Conservation (phyloP, 2,797 vertebrate genomes). For the Sebastes umbrosus region DNA sequence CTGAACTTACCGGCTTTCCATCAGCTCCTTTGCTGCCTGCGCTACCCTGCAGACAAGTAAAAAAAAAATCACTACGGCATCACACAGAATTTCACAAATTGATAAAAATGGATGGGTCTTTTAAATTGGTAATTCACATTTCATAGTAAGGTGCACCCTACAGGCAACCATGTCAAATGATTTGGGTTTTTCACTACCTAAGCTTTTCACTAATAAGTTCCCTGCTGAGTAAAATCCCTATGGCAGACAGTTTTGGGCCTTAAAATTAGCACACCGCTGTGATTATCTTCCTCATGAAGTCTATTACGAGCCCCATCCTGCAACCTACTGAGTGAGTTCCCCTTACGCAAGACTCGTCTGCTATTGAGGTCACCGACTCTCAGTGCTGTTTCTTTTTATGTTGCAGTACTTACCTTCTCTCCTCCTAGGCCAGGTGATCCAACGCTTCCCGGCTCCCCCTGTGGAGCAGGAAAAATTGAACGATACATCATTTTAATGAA, state of each 20-base stretch:
- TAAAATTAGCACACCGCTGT: slow-evolving; percentile 59
- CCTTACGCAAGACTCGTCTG: slow-evolving; percentile 27
- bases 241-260: slow-evolving; percentile 45
- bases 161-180: slow-evolving; percentile 38
- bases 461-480: slow-evolving; percentile 23
- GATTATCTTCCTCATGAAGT: slow-evolving; percentile 60
- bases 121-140: slow-evolving; percentile 58
- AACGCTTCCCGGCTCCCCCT: slow-evolving; percentile 78
- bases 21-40: slow-evolving; percentile 76
- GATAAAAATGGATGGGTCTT: slow-evolving; percentile 46
- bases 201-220: slow-evolving; percentile 60
- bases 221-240: slow-evolving; percentile 52
- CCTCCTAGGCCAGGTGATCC: slow-evolving; percentile 85
- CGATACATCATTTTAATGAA: slow-evolving; percentile 54
- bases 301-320: slow-evolving; percentile 46
- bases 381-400: slow-evolving; percentile 23
- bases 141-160: slow-evolving; percentile 45
- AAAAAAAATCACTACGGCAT: slow-evolving; percentile 5
- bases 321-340: slow-evolving; percentile 37
- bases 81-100: slow-evolving; percentile 41
- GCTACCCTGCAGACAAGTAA: slow-evolving; percentile 71
- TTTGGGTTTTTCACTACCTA: slow-evolving; percentile 50
- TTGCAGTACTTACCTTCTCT: slow-evolving; percentile 84
- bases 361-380: slow-evolving; percentile 52
- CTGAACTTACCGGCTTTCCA: slow-evolving; percentile 78